Evolutionary conservation across 2,888 invertebrate species (phyloP).

Genomic region (Drosophila greeni): DNA sequence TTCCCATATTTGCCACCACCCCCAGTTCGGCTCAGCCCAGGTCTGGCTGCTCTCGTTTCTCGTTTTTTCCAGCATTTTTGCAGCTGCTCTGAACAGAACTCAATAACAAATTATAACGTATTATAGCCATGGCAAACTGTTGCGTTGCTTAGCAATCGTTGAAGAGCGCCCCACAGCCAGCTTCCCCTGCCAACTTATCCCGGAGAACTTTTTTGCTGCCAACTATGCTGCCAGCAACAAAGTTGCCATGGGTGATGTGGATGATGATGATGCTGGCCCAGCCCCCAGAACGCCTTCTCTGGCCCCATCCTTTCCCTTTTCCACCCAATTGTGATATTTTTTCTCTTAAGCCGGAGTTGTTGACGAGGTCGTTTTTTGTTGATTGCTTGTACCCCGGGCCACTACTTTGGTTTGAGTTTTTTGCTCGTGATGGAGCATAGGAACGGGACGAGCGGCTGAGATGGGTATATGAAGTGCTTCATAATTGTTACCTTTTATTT

Average conservation of each 20-base stretch:
- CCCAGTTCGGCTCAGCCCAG: constrained; percentile 7
- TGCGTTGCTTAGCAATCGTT: constrained; percentile 76
- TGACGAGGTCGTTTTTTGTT: constrained; percentile 73
- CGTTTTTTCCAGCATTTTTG: constrained; percentile 65
- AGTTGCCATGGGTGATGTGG: constrained; percentile 67
- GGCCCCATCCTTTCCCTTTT: constrained; percentile 11
- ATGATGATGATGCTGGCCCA: constrained; percentile 43
- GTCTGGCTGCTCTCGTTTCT: constrained; percentile 10
- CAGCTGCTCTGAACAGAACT: constrained; percentile 74
- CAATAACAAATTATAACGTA: constrained; percentile 78
- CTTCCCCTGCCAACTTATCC: constrained; percentile 2
- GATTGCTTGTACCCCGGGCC: constrained; percentile 57
- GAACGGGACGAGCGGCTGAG: constrained; percentile 9
- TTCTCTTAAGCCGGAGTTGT: constrained; percentile 65
- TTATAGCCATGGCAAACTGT: constrained; percentile 78
- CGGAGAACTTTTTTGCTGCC: constrained; percentile 24
- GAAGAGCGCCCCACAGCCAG: constrained; percentile 46
- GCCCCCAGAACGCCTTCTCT: neutral
- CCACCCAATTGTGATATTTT: constrained; percentile 60
- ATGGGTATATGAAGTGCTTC: constrained; percentile 67
- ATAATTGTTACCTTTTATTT: constrained; percentile 70
- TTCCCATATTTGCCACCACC: constrained; percentile 22
- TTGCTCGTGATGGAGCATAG: constrained; percentile 31
- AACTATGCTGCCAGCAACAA: constrained; percentile 67
- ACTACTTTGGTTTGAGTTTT: constrained; percentile 59